These are phyloP conservation scores for Styela clava DNA, from an alignment of 23 tunicate genomes.

Conservation along the genomic window DNA sequence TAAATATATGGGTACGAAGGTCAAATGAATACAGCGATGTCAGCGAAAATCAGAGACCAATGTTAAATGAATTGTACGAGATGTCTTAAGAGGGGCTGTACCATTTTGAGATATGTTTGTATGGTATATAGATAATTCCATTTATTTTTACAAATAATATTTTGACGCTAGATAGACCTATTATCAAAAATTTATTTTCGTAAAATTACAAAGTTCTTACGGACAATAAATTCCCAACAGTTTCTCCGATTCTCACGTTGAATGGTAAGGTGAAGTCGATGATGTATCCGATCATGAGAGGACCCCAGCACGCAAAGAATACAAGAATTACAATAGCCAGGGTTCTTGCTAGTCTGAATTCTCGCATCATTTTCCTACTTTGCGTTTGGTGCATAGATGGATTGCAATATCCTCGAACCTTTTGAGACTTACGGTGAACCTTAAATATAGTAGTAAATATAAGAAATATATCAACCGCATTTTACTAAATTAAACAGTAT, in stretches of 20 bases:
- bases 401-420: constrained; percentile 38
- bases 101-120: no score
- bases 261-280: constrained; percentile 35
- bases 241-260: constrained; percentile 10
- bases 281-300: constrained; percentile 62
- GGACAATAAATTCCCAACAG: constrained; percentile 21
- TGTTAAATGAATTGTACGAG: no score
- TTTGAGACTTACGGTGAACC: neutral
- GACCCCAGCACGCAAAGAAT: constrained; percentile 67
- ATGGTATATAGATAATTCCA: no score
- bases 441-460: neutral
- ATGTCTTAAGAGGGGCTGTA: no score
- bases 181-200: no score
- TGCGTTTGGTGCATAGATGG: constrained; percentile 16
- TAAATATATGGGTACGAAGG: no score
- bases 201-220: no score
- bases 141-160: no score
- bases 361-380: constrained; percentile 38
- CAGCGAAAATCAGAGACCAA: no score
- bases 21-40: no score
- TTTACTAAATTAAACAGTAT: no score
- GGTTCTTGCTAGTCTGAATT: constrained; percentile 54
- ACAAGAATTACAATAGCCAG: constrained; percentile 52
- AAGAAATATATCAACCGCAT: neutral
- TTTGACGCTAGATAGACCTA: no score